Base-by-base conservation (phyloP, 2,113 vertebrate genomes). In the Lipophrys pholis region DNA sequence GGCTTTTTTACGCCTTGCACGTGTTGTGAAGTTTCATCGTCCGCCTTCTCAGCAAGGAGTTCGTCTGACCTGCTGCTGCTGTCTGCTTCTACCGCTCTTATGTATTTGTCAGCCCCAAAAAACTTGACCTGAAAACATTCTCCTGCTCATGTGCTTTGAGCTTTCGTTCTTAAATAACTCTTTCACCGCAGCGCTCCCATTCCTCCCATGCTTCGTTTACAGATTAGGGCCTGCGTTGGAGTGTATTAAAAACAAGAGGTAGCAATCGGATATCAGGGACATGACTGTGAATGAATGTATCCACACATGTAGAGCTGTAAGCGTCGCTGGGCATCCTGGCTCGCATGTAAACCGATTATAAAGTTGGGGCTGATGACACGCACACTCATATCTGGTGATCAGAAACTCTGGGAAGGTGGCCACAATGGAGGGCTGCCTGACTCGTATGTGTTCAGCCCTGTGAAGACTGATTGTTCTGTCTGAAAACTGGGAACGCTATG, bases 351-450 rank as follows among this genome's bases (percentile, higher is more conserved):
- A 80, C 76, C 67, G 15, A 84, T 80, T 65, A 80, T 53, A 80
- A 73, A 86, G 69, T 76, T 71, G 69, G 49, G 80, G 57, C 76
- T 55, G 80, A 91, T 78, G 85, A 87, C 88, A 86, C 66, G 64
- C 81, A 83, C 57, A 43, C 76, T 80, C 77, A 30, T 89, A 91
- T 91, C 90, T 91, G 82, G 87, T 86, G 85, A 89, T 91, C 88
- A 87, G 87, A 89, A 76, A 87, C 87, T 89, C 88, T 88, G 90
- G 87, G 88, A 89, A 86, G 82, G 78, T 42, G 45, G 87, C 88
- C 83, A 89, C 55, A 68, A 75, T 88, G 81, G 81, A 89, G 76
- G 76, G 21, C 69, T 79, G 80, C 78, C 73, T 81, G 80, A 84
- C 83, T 90, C 72, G 76, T 82, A 75, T 87, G 83, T 86, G 85